These are phyloP conservation scores for Abramis brama DNA, from an alignment of 2,113 vertebrate species.

Conservation along the genomic window DNA sequence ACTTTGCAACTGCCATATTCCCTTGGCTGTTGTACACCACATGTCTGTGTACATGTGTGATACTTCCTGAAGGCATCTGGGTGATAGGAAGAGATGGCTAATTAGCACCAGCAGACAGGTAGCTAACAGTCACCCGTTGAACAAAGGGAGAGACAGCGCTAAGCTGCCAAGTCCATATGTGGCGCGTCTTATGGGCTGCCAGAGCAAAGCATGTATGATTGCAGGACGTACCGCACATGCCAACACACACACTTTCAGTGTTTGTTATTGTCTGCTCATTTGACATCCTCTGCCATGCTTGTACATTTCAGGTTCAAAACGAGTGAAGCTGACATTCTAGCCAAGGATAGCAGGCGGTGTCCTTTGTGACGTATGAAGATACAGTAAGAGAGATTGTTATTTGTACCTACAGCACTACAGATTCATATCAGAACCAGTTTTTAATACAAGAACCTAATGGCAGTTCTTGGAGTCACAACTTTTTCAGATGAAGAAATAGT, in stretches of 20 bases:
- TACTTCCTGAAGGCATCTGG: conserved; percentile 66
- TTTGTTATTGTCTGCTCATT: conserved; percentile 3
- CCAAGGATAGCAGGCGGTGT: not conserved
- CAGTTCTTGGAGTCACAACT: not conserved
- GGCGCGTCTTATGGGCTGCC: conserved; percentile 31
- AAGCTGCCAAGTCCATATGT: conserved; percentile 47
- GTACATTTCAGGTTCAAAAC: not conserved
- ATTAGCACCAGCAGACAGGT: conserved; percentile 62
- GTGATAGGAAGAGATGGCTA: conserved; percentile 62
- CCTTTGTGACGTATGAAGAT: not conserved
- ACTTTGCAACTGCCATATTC: conserved; percentile 30
- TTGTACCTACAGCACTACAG: not conserved
- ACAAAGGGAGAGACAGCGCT: conserved; percentile 34
- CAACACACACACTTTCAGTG: conserved; percentile 12
- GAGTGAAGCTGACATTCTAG: not conserved
- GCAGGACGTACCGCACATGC: conserved; percentile 40
- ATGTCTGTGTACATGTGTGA: conserved; percentile 41
- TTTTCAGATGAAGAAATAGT: not conserved
- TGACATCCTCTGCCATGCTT: not conserved
- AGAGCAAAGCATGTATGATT: conserved; percentile 42
- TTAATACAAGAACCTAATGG: not conserved
- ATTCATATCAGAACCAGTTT: not conserved
- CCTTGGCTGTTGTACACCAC: conserved; percentile 23
- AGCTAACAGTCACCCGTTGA: conserved; percentile 55
- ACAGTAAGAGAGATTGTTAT: not conserved